Evolutionary conservation across 2,797 vertebrate genomes (phyloP).

Genomic region (Eremophila alpestris): DNA sequence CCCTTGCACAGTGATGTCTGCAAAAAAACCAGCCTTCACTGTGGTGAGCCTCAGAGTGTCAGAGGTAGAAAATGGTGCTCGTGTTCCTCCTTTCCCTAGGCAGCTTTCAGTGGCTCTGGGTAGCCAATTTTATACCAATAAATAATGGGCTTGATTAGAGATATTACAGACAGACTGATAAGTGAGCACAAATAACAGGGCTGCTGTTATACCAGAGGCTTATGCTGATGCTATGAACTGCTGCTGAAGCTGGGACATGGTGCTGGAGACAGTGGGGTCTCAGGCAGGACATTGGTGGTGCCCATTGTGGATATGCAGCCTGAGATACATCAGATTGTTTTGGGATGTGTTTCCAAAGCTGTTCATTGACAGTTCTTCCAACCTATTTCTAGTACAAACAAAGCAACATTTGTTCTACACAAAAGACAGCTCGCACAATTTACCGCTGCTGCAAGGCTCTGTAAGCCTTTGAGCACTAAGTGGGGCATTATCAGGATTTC

Average conservation of each 20-base stretch:
- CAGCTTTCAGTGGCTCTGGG: background rate
- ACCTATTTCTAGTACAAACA: background rate
- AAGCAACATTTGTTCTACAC: background rate
- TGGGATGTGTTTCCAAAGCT: background rate
- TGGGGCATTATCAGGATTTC: background rate
- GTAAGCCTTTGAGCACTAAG: background rate
- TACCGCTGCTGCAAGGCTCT: background rate
- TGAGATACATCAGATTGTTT: background rate
- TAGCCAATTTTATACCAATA: background rate
- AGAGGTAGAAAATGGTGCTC: background rate
- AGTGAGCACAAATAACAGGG: background rate
- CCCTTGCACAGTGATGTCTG: background rate
- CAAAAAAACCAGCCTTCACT: background rate
- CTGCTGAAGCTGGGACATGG: background rate
- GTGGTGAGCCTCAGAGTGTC: background rate
- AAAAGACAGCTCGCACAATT: background rate
- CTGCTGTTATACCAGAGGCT: background rate
- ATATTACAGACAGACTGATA: background rate
- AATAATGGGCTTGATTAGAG: background rate
- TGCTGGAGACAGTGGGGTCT: background rate
- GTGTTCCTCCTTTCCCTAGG: background rate
- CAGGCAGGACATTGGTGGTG: background rate
- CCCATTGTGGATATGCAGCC: background rate
- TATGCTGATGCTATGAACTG: rapidly evolving
- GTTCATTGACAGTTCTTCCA: background rate